phyloP scores from a whole-genome alignment of 2,797 vertebrate genomes.

The Lutjanus argentimaculatus region DNA sequence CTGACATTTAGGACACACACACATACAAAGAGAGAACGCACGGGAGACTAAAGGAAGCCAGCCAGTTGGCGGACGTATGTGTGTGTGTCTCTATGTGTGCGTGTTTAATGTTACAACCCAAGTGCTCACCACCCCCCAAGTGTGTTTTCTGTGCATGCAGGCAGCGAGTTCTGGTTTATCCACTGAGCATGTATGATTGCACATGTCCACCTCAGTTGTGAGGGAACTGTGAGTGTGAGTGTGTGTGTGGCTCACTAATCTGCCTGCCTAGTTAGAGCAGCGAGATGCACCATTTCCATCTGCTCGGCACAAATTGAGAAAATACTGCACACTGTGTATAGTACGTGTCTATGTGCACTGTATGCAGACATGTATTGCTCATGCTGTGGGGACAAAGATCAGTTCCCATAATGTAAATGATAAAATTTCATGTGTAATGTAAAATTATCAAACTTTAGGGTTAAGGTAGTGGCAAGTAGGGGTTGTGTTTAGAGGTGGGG shows the following conservation, averaged over 20 bases:
- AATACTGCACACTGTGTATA: conserved; percentile 21
- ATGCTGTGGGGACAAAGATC: not conserved
- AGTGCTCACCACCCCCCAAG: conserved; percentile 16
- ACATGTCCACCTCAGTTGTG: conserved; percentile 51
- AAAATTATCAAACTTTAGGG: not conserved
- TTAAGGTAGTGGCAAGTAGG: not conserved
- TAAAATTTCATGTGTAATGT: not conserved
- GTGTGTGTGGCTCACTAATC: conserved; percentile 60
- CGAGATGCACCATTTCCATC: conserved; percentile 75
- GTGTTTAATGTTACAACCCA: conserved; percentile 38
- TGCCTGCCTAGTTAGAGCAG: conserved; percentile 68
- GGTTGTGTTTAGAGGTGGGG: too few relatives aligned
- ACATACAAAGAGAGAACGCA: conserved; percentile 21
- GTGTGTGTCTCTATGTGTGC: conserved; percentile 1
- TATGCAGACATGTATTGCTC: not conserved
- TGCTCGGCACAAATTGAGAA: conserved; percentile 67
- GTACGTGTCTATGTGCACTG: not conserved
- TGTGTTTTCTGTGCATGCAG: conserved; percentile 27
- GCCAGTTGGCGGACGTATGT: conserved; percentile 19
- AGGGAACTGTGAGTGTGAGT: conserved; percentile 23
- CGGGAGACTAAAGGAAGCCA: conserved; percentile 7
- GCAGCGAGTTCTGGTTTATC: conserved; percentile 41
- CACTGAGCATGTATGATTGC: conserved; percentile 54
- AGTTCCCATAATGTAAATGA: not conserved
- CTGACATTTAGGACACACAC: conserved; percentile 50